Conservation (phyloP, 2,797 vertebrate genomes). For the Chaenodraco wilsoni region DNA sequence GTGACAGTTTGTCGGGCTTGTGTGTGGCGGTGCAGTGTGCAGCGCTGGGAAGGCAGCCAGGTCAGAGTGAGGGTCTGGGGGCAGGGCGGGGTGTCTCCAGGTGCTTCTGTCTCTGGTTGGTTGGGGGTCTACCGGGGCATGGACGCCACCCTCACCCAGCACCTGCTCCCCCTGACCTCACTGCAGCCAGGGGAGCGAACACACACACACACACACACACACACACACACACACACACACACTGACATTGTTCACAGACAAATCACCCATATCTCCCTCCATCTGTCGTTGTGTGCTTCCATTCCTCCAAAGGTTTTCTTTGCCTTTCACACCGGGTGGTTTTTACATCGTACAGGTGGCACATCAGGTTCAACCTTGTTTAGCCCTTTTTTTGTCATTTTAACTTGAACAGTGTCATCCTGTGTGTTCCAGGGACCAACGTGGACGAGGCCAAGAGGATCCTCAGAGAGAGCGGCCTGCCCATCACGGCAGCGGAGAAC, state of each 20-base stretch:
- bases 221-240: background rate
- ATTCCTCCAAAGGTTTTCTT: conserved; percentile 53
- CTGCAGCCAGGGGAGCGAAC: conserved; percentile 32
- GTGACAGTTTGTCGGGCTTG: conserved; percentile 65
- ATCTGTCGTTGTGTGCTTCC: conserved; percentile 56
- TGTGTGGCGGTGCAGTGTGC: conserved; percentile 31
- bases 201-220: background rate
- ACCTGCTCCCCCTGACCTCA: conserved; percentile 72
- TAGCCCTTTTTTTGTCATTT: conserved; percentile 7
- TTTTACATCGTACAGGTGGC: conserved; percentile 56
- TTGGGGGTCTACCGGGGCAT: conserved; percentile 42
- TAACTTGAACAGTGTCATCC: conserved; percentile 11
- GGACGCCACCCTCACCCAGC: conserved; percentile 57
- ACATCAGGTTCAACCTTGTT: conserved; percentile 47
- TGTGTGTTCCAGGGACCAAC: conserved; percentile 88
- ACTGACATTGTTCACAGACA: conserved; percentile 42
- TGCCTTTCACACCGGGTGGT: conserved; percentile 54
- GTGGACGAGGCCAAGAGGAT: conserved; percentile 94
- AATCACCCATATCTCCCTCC: conserved; percentile 67
- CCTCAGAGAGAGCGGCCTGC: conserved; percentile 91
- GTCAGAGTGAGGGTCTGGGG: conserved; percentile 21
- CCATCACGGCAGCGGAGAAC: conserved; percentile 90
- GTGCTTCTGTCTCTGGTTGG: conserved; percentile 44
- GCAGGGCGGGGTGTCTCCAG: conserved; percentile 2
- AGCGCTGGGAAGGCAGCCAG: conserved; percentile 48